Evolutionary conservation across 2,888 invertebrate species (phyloP), one percentile per base, ranked within the genome.

Genomic region (Teinopalpus imperialis): DNA sequence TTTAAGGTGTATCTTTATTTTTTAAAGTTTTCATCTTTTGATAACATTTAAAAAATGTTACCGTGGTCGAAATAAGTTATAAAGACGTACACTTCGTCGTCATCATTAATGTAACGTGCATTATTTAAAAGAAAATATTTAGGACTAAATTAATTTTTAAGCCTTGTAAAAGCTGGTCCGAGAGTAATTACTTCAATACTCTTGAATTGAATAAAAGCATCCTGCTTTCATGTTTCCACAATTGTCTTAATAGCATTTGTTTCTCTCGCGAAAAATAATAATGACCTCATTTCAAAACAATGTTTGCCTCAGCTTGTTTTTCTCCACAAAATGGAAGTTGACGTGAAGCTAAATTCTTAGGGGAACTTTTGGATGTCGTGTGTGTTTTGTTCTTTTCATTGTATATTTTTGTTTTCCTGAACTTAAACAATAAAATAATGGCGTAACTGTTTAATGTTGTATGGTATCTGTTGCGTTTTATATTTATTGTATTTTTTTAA

Each of bases 281-380:
- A 45, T 45, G 45, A 45, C 45, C 45, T 27, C 39, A 40, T 45
- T 45, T 45, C 45, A 45, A 45, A 45, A 45, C 45, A 45, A 40
- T 45, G 45, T 45, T 45, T 39, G 44, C 32, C 26, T 39, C 44
- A 20, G 44, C 45, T 45, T 45, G 45, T 45, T 45, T 40, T 45
- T 40, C 45, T 45, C 45, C 39, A 40, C 45, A 45, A 45, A 45
- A 45, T 45, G 45, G 34, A 39, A 45, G 45, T 40, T 45, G 45
- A 45, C 45, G 39, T 45, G 27, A 34, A 45, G 45, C 45, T 45
- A 45, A 45, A 45, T 45, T 45, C 45, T 39, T 45, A 27, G 20
- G 45, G 31, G 13, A 45, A 45, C 39, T 45, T 45, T 45, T 45
- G 45, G 45, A 40, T 45, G 45, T 45, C 39, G 45, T 45, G 39